A percentile compares a stretch with the other conserved stretches of the same genome.
phyloP scores from a whole-genome alignment of 2,113 vertebrate species.

The Thunnus maccoyii region DNA sequence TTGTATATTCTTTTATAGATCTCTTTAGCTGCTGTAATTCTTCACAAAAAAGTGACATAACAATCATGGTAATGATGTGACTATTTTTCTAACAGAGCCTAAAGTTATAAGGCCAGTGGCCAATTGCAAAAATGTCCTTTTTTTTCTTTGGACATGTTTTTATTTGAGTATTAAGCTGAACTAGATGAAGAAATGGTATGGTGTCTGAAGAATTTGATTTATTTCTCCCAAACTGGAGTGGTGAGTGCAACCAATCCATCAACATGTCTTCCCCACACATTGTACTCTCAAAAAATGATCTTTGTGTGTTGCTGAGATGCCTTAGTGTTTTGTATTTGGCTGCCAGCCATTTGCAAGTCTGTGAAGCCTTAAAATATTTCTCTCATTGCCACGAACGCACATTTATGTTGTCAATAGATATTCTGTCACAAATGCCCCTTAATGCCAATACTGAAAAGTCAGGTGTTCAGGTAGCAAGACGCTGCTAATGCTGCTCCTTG shows the following conservation, averaged over 20 bases:
- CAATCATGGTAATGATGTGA: slow-evolving; percentile 9
- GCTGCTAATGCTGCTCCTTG: slow-evolving; percentile 25
- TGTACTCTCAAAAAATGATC: not conserved
- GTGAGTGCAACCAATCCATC: slow-evolving; percentile 14
- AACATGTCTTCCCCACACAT: slow-evolving; percentile 19
- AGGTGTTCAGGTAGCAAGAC: not conserved
- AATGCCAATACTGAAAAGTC: not conserved
- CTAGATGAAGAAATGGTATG: slow-evolving; percentile 37
- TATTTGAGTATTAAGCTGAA: slow-evolving; percentile 17
- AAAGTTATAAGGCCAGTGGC: not conserved
- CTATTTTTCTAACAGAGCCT: slow-evolving; percentile 43
- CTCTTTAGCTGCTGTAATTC: slow-evolving; percentile 25
- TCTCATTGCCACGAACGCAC: not conserved
- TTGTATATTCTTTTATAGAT: slow-evolving; percentile 15
- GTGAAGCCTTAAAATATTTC: slow-evolving; percentile 30
- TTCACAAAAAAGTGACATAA: slow-evolving; percentile 19
- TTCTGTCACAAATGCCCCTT: not conserved
- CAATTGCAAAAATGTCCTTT: slow-evolving; percentile 18
- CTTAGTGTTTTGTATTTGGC: slow-evolving; percentile 37
- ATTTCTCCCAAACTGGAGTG: slow-evolving; percentile 31
- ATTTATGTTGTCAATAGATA: not conserved
- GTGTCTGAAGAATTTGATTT: slow-evolving; percentile 1
- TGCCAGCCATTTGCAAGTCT: slow-evolving; percentile 16
- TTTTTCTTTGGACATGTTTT: slow-evolving; percentile 26
- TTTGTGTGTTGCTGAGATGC: slow-evolving; percentile 28